Evolutionary conservation across 2,113 vertebrate species (phyloP).

Genomic region (Scatophagus argus): DNA sequence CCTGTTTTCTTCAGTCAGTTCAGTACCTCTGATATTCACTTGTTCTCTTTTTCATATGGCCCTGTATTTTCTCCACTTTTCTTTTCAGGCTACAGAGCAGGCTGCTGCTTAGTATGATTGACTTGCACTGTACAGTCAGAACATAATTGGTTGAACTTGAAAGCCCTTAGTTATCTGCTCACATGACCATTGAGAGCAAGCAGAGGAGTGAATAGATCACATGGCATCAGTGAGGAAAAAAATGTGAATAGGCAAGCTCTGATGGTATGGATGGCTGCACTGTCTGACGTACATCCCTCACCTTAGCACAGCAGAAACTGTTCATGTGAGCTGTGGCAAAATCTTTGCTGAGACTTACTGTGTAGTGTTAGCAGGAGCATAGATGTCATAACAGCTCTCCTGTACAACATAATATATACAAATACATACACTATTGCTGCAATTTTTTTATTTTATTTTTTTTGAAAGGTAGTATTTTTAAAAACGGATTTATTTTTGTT

Average conservation of each 20-base stretch:
- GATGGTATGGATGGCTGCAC: constrained; percentile 1
- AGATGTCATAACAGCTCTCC: background rate
- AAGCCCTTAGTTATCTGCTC: constrained; percentile 24
- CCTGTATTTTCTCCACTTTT: background rate
- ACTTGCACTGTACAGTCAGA: background rate
- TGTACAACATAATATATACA: background rate
- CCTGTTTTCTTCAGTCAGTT: background rate
- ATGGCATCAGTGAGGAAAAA: constrained; percentile 16
- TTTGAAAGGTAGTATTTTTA: background rate
- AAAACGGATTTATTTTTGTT: background rate
- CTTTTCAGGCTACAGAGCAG: background rate
- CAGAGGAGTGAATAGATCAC: constrained; percentile 42
- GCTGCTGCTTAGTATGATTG: background rate
- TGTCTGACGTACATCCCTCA: background rate
- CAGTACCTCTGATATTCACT: background rate
- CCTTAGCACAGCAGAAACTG: background rate
- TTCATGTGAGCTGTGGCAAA: background rate
- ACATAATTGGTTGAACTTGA: constrained; percentile 37
- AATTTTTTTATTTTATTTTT: too few relatives aligned
- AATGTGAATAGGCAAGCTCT: constrained; percentile 30
- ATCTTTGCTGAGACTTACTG: background rate
- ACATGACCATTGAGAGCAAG: constrained; percentile 30
- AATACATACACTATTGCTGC: background rate
- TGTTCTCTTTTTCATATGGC: background rate
- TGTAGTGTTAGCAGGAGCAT: background rate